Percentiles rank a stretch among this genome's conserved stretches.
Conservation (phyloP, 2,888 invertebrate species). For the Ptilodon capucinus region DNA sequence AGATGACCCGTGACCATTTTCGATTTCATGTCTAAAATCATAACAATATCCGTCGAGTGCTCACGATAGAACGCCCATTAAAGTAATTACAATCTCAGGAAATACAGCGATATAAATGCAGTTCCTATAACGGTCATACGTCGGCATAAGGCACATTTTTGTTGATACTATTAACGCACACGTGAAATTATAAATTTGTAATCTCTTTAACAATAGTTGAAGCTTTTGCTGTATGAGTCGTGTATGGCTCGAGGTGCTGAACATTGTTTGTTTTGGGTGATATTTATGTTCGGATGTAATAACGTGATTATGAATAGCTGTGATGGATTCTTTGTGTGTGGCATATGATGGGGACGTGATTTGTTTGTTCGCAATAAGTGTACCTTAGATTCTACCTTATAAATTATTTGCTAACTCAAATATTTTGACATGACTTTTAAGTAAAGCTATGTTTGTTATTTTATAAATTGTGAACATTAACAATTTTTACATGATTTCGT, state of each 20-base stretch:
- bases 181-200: constrained; percentile 43
- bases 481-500: too few relatives aligned
- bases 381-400: background rate
- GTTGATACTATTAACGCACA: constrained; percentile 11
- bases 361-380: background rate
- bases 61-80: constrained; percentile 72
- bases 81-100: constrained; percentile 66
- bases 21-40: constrained; percentile 76
- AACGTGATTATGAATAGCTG: constrained; percentile 57
- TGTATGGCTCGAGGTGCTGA: constrained; percentile 74
- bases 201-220: constrained; percentile 69
- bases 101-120: constrained; percentile 46
- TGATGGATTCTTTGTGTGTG: constrained; percentile 52
- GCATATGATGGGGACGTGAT: constrained; percentile 39
- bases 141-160: constrained; percentile 8
- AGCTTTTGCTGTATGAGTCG: constrained; percentile 58
- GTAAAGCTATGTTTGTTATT: background rate
- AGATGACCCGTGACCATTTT: constrained; percentile 73
- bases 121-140: constrained; percentile 35
- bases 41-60: constrained; percentile 70
- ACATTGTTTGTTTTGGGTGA: constrained; percentile 73
- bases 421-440: background rate
- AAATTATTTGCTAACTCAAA: background rate
- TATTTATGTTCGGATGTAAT: constrained; percentile 51
- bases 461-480: background rate